Conservation (phyloP, 2,797 vertebrate genomes). For the Phataginus tricuspis region DNA sequence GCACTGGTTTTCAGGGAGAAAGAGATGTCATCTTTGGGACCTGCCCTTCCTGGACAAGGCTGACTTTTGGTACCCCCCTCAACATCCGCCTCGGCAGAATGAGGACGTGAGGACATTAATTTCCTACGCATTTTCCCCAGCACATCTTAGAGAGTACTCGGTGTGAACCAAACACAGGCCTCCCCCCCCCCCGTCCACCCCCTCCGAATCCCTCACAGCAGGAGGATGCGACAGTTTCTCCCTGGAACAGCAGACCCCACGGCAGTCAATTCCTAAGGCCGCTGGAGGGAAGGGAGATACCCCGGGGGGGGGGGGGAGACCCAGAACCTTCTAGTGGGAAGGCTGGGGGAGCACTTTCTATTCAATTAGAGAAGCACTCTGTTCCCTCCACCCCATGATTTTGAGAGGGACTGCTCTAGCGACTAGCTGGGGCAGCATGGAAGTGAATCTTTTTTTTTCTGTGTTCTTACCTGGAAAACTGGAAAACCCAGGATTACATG, state of each 20-base stretch:
- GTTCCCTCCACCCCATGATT: not conserved
- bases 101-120: accelerated
- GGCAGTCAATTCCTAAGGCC: not conserved
- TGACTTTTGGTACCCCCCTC: not conserved
- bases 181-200: no score
- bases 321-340: not conserved
- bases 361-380: not conserved
- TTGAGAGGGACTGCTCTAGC: not conserved
- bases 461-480: not conserved
- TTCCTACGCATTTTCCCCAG: not conserved
- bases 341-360: accelerated
- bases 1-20: not conserved
- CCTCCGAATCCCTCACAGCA: no score
- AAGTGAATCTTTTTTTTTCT: not conserved
- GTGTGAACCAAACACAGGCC: not conserved
- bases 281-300: not conserved
- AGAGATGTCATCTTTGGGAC: not conserved
- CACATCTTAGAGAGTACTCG: not conserved
- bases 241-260: no score
- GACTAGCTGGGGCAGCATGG: accelerated
- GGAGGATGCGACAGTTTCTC: accelerated
- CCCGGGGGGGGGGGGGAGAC: no score
- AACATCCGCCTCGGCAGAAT: not conserved
- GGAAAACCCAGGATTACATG: not conserved
- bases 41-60: not conserved